Conservation (phyloP, 1,140 invertebrate genomes). For the Euwallacea similis region DNA sequence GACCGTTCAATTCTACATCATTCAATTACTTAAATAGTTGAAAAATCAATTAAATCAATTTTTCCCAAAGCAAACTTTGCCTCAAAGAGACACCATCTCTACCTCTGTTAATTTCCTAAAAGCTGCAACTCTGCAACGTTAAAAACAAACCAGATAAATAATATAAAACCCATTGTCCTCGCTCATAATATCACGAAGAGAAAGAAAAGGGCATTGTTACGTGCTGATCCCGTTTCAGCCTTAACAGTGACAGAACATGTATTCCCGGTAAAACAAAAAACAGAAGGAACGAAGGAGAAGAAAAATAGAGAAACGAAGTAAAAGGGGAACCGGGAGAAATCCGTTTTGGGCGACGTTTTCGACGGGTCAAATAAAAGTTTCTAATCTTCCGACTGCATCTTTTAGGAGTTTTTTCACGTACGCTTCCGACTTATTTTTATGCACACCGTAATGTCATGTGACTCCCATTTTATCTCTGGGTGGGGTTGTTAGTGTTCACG, state of each 20-base stretch:
- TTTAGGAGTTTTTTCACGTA: constrained; percentile 30
- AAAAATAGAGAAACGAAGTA: background rate
- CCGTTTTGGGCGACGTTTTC: constrained; percentile 20
- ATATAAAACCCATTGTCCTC: background rate
- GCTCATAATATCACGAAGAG: background rate
- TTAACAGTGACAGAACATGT: constrained; percentile 7
- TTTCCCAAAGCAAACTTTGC: background rate
- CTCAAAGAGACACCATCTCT: background rate
- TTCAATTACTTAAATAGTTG: background rate
- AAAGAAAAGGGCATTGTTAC: constrained; percentile 12
- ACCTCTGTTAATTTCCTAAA: background rate
- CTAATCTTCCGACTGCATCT: constrained; percentile 27
- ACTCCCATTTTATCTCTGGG: constrained; percentile 23
- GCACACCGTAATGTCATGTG: constrained; percentile 17
- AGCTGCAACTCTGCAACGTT: background rate
- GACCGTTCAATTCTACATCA: background rate
- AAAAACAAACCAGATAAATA: constrained; percentile 1
- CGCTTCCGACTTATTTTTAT: constrained; percentile 24
- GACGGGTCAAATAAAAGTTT: constrained; percentile 34
- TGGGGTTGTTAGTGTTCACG: constrained; percentile 12
- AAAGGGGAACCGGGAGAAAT: background rate
- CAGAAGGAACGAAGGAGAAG: constrained; percentile 5
- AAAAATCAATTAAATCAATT: background rate
- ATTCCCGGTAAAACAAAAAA: constrained; percentile 1
- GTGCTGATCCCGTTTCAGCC: background rate